These are phyloP conservation scores for Carapus acus DNA, from an alignment of 2,797 vertebrate species.

Conservation along the genomic window DNA sequence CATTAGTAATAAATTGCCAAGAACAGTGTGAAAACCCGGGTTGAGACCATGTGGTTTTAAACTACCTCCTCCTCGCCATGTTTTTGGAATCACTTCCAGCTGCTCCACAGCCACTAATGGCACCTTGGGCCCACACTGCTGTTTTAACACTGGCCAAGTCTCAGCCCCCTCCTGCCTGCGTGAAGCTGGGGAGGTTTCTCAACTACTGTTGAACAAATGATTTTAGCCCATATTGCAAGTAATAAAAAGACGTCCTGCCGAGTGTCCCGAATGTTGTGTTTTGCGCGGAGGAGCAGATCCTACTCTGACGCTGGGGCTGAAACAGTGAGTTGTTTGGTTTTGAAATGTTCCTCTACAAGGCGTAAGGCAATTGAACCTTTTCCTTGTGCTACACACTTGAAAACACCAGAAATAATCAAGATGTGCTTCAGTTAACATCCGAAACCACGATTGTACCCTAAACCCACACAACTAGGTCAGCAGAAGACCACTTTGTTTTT, in stretches of 20 bases:
- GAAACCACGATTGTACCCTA: not conserved
- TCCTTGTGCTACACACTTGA: constrained; percentile 5
- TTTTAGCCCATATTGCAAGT: constrained; percentile 53
- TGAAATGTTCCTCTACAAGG: not conserved
- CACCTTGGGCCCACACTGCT: constrained; percentile 70
- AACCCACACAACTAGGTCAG: not conserved
- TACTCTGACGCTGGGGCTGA: constrained; percentile 14
- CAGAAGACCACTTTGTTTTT: not conserved
- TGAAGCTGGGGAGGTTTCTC: constrained; percentile 62
- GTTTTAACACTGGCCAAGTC: constrained; percentile 72
- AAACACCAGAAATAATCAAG: constrained; percentile 6
- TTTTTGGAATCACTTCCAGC: constrained; percentile 78
- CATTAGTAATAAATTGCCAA: constrained; percentile 66
- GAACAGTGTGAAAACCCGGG: constrained; percentile 73
- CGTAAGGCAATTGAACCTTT: constrained; percentile 15
- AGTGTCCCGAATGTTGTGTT: constrained; percentile 44
- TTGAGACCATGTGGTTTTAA: constrained; percentile 74
- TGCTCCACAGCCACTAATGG: constrained; percentile 75
- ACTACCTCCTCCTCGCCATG: constrained; percentile 68
- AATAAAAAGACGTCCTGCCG: constrained; percentile 56
- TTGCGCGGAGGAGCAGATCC: constrained; percentile 27
- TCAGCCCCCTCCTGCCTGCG: constrained; percentile 57
- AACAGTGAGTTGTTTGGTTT: constrained; percentile 5
- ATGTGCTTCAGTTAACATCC: not conserved
- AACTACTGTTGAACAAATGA: constrained; percentile 71